Base-by-base conservation (phyloP, 2,797 vertebrate species). In the Siniperca obscura region DNA sequence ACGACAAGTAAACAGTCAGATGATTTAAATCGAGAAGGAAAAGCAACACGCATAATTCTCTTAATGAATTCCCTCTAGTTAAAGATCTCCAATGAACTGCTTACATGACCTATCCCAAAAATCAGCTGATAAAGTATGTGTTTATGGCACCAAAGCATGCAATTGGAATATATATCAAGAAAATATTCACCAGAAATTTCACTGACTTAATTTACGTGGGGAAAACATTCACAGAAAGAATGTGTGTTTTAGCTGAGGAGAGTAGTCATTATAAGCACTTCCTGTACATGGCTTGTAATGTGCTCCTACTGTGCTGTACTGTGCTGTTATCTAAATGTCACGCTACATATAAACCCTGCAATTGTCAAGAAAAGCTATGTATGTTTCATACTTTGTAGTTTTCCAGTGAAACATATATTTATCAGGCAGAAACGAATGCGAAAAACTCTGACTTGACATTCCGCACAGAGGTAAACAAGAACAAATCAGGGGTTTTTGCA, bases 401-500 rank as follows among this genome's bases (percentile, higher is more conserved):
- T 84, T 74, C 21, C 25, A 25, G 8, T 30, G 5, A 64, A 80
- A 73, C 44, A 19, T 60, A 25, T 44, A 70, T 81, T 84, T 52
- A 83, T 68, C 44, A 65, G 46, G 38, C 66, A 77, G 14, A 69
- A 73, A 69, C 14, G 73, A 71, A 40, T 19, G 9, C 42, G 1
- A 76, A 60, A 64, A 66, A 50, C 6, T n/a, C 7, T 12, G 22
- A 40, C 7, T 34, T 30, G 59, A 80, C 52, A 67, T 66, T 53
- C 46, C 30, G 44, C 38, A 61, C n/a, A 72, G 36, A 75, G n/a
- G 53, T 68, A 85, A 84, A 88, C 61, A 64, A 60, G 69, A 83
- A 61, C 52, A 87, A 76, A 82, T 70, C 12, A 50, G 16, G 13
- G 7, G 30, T 3, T 62, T 53, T 52, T 65, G 17, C 62, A 36